Conservation (phyloP, 2,113 vertebrate species). For the Aix galericulata region DNA sequence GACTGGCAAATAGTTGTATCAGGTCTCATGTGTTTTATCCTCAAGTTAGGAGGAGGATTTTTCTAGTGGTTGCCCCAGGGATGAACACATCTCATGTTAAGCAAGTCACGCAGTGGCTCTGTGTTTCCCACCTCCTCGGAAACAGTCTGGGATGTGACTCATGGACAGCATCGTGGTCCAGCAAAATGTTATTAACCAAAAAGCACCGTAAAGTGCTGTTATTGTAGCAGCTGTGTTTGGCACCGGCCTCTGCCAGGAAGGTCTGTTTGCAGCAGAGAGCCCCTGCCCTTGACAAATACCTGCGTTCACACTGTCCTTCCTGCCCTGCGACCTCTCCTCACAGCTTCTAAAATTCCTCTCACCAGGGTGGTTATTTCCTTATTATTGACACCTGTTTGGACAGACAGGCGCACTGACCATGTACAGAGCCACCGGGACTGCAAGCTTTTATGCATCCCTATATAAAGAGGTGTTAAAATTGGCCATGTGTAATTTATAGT, state of each 20-base stretch:
- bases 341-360: constrained; percentile 50
- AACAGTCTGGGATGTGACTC: neutral
- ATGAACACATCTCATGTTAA: neutral
- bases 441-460: constrained; percentile 1
- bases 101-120: neutral
- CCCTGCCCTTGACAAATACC: neutral
- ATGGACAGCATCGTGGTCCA: neutral
- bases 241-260: neutral
- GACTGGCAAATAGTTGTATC: accelerated
- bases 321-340: neutral
- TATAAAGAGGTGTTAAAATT: constrained; percentile 49
- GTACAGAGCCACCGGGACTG: neutral
- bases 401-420: neutral
- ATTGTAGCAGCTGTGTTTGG: neutral
- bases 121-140: neutral
- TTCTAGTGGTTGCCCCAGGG: neutral
- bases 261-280: neutral
- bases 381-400: constrained; percentile 2
- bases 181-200: neutral
- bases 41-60: neutral
- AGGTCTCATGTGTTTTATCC: neutral
- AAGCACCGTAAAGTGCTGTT: neutral
- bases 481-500: neutral
- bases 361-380: neutral
- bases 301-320: neutral